These are phyloP conservation scores for Atherinosoma microstoma DNA, from an alignment of 2,797 vertebrate species.

Conservation along the genomic window DNA sequence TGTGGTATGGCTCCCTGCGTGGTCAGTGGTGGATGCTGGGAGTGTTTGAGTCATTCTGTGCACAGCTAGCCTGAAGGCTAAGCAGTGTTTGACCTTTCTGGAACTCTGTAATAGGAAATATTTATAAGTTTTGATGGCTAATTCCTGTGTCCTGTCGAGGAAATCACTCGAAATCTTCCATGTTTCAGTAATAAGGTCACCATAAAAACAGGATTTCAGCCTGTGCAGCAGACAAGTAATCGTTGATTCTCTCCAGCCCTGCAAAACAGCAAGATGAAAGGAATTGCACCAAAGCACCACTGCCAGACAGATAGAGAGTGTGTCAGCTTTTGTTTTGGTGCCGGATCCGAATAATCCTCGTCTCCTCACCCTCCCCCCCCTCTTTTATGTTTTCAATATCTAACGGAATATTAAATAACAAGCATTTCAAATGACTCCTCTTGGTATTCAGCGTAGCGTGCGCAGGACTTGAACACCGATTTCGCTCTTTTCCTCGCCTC, in stretches of 20 bases:
- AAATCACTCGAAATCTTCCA: constrained; percentile 17
- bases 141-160: constrained; percentile 40
- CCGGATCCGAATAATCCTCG: constrained; percentile 65
- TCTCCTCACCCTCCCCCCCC: constrained; percentile 49
- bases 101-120: constrained; percentile 54
- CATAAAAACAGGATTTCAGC: constrained; percentile 34
- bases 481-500: constrained; percentile 19
- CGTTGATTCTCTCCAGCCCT: constrained; percentile 59
- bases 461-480: constrained; percentile 34
- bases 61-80: constrained; percentile 45
- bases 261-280: constrained; percentile 71
- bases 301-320: constrained; percentile 46
- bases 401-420: constrained; percentile 76
- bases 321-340: constrained; percentile 69
- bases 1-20: constrained; percentile 12
- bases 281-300: constrained; percentile 50
- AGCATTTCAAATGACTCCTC: constrained; percentile 53
- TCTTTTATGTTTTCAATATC: constrained; percentile 63
- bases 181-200: constrained; percentile 60
- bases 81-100: constrained; percentile 65
- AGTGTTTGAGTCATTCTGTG: constrained; percentile 7
- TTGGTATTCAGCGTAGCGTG: constrained; percentile 28
- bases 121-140: constrained; percentile 67
- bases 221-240: constrained; percentile 28
- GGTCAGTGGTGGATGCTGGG: constrained; percentile 31